Evolutionary conservation across 2,797 vertebrate genomes (phyloP).

Genomic region (Bradypodion ventrale): DNA sequence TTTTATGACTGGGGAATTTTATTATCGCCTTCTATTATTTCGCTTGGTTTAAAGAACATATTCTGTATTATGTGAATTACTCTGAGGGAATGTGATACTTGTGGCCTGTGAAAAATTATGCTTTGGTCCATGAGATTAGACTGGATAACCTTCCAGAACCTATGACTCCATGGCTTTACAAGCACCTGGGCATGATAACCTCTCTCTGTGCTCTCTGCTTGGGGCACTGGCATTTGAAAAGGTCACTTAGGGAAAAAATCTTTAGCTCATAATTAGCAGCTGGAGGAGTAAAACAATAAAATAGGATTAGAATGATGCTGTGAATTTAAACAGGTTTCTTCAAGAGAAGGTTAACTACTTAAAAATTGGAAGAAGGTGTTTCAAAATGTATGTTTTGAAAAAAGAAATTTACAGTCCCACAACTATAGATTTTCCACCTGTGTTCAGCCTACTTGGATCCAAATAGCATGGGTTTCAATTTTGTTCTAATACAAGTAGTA

Average conservation of each 20-base stretch:
- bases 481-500: neutral
- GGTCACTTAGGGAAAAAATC: constrained; percentile 25
- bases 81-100: neutral
- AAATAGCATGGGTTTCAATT: neutral
- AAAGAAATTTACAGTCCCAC: too few species aligned
- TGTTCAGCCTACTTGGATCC: constrained; percentile 2
- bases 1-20: neutral
- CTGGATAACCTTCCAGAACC: neutral
- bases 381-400: constrained; percentile 14
- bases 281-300: constrained; percentile 49
- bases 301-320: constrained; percentile 5
- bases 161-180: constrained; percentile 6
- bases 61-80: neutral
- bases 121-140: neutral
- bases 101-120: neutral
- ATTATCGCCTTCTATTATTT: neutral
- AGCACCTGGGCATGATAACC: constrained; percentile 33
- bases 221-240: constrained; percentile 58
- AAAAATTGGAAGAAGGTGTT: constrained; percentile 30
- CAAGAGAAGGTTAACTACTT: constrained; percentile 39
- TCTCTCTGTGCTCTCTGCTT: constrained; percentile 29
- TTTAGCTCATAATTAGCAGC: constrained; percentile 45
- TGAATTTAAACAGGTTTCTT: constrained; percentile 38
- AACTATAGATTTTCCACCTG: neutral
- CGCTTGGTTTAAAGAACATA: neutral